Conservation (phyloP, 2,113 vertebrate species). For the Sterrhoptilus dennistouni region DNA sequence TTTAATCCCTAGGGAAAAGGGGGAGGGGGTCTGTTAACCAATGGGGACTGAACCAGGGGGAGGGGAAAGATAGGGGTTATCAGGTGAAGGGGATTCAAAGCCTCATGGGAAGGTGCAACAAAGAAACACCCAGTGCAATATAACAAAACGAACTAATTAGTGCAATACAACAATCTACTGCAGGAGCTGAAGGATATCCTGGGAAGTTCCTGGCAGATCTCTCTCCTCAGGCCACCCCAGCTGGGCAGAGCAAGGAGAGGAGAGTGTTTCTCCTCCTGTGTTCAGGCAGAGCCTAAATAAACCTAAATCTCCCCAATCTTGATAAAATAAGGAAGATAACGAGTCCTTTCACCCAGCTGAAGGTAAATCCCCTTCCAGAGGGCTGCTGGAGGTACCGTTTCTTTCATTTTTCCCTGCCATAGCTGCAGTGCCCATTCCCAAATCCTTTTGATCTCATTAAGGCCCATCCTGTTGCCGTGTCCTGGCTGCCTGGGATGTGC, state of each 20-base stretch:
- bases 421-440: accelerated
- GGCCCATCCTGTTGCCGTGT: accelerated
- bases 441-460: accelerated
- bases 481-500: background rate
- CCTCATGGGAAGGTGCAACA: too few relatives aligned
- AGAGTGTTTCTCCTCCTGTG: background rate
- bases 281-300: background rate
- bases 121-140: too few relatives aligned
- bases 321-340: background rate
- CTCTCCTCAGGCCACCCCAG: background rate
- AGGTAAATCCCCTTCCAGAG: background rate
- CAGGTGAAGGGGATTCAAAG: too few relatives aligned
- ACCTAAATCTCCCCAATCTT: background rate
- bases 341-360: background rate
- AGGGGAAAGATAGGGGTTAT: too few relatives aligned
- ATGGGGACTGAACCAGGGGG: too few relatives aligned
- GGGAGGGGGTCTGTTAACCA: too few relatives aligned
- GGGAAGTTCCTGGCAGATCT: background rate
- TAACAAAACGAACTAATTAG: too few relatives aligned
- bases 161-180: background rate
- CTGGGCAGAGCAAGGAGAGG: accelerated
- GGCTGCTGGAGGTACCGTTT: background rate
- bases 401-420: accelerated
- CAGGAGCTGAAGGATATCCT: background rate
- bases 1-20: too few relatives aligned